Percentiles rank a stretch among this genome's conserved stretches.
Conservation (phyloP, 2,113 vertebrate genomes). For the Phylloscopus trochiloides region DNA sequence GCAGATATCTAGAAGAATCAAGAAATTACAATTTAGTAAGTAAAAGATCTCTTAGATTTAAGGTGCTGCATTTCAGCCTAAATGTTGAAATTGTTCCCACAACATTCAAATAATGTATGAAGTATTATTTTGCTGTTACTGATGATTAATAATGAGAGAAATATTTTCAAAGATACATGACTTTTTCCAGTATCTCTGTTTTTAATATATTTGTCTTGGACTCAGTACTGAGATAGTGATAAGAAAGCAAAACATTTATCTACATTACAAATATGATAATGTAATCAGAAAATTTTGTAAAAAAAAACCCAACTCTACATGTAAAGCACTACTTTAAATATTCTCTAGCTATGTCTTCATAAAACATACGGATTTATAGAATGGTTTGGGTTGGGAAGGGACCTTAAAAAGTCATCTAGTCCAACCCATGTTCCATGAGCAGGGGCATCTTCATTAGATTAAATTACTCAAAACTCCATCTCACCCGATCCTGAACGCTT, state of each 20-base stretch:
- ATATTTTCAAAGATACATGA: not conserved
- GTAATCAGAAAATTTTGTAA: not conserved
- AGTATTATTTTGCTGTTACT: not conserved
- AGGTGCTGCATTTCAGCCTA: not conserved
- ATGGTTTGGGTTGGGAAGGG: not conserved
- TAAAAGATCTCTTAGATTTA: not conserved
- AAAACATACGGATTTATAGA: not conserved
- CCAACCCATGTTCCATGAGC: fast-evolving
- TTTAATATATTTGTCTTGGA: not conserved
- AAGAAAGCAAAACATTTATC: not conserved
- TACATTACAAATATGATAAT: not conserved
- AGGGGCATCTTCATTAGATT: not conserved
- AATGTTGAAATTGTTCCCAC: not conserved
- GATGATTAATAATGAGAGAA: not conserved
- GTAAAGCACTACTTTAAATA: not conserved
- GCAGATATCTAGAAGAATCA: not conserved
- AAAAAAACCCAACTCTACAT: not conserved
- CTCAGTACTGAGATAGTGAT: not conserved
- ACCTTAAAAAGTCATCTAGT: not conserved
- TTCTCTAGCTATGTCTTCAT: not conserved
- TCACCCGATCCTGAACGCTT: not conserved
- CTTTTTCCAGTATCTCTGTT: not conserved
- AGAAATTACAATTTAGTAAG: not conserved
- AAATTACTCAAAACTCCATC: not conserved
- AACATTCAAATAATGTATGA: not conserved